phyloP scores from a whole-genome alignment of 2,797 vertebrate genomes.

The Sardinella longiceps region DNA sequence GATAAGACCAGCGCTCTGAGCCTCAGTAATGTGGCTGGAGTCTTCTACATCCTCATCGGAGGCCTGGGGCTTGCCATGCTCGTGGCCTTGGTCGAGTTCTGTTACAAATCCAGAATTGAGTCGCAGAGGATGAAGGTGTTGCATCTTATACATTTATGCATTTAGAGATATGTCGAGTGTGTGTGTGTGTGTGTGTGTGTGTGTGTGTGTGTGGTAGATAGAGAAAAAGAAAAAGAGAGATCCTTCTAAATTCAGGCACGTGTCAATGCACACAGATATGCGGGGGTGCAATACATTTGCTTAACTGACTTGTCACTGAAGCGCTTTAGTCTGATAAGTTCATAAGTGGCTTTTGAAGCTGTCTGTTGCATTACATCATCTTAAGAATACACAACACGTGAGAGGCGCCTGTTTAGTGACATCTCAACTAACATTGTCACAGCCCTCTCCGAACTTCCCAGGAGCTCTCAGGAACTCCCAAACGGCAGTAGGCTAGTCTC shows the following conservation, averaged over 20 bases:
- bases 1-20: conserved; percentile 98
- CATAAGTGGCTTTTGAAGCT: conserved; percentile 1
- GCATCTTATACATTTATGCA: conserved; percentile 27
- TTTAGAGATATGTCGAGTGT: conserved; percentile 8
- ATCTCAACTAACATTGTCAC: neutral
- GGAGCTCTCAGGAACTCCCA: neutral
- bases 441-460: neutral
- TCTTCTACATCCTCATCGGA: conserved; percentile 98
- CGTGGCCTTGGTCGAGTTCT: conserved; percentile 98
- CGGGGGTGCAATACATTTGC: neutral
- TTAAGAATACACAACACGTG: neutral
- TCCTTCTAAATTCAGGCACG: neutral
- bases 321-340: no score
- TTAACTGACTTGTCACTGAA: neutral
- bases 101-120: conserved; percentile 98
- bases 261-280: neutral
- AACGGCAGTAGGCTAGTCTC: neutral
- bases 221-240: neutral
- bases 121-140: conserved; percentile 97
- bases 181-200: no score
- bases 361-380: neutral
- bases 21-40: conserved; percentile 95
- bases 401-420: neutral
- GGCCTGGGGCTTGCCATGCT: conserved; percentile 98
- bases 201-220: neutral